A percentile compares a stretch with the other conserved stretches of the same genome.
phyloP scores from a whole-genome alignment of 2,797 vertebrate species.

The Tapera naevia region DNA sequence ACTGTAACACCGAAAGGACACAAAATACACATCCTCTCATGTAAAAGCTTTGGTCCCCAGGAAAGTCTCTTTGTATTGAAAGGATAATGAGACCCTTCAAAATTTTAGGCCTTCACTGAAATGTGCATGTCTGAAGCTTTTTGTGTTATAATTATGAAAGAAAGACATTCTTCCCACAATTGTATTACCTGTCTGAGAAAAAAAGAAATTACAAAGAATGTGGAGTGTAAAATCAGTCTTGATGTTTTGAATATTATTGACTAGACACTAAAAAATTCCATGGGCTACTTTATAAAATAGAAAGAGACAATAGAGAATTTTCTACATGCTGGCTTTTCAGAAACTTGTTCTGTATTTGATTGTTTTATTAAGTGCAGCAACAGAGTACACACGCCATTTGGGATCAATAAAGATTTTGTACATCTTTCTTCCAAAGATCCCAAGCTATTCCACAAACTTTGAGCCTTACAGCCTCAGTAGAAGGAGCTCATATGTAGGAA shows the following conservation, averaged over 20 bases:
- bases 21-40: neutral
- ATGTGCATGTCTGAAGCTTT: neutral
- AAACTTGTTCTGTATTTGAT: constrained; percentile 40
- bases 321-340: constrained; percentile 33
- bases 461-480: neutral
- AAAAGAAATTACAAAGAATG: constrained; percentile 20
- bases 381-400: constrained; percentile 42
- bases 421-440: constrained; percentile 1
- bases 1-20: neutral
- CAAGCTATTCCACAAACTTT: neutral
- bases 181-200: constrained; percentile 2
- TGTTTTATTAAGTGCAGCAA: constrained; percentile 34
- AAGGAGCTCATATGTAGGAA: neutral
- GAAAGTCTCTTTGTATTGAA: constrained; percentile 11
- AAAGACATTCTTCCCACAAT: constrained; percentile 26
- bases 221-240: constrained; percentile 30
- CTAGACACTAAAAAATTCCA: constrained; percentile 23
- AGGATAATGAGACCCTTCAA: constrained; percentile 2
- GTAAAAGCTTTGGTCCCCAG: neutral
- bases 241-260: constrained; percentile 52
- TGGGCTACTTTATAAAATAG: constrained; percentile 35
- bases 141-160: constrained; percentile 17
- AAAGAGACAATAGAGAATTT: constrained; percentile 52
- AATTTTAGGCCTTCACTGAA: constrained; percentile 18
- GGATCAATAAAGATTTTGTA: constrained; percentile 36